Base-by-base conservation (phyloP, 2,888 invertebrate genomes). In the Pristionchus fissidentatus region DNA sequence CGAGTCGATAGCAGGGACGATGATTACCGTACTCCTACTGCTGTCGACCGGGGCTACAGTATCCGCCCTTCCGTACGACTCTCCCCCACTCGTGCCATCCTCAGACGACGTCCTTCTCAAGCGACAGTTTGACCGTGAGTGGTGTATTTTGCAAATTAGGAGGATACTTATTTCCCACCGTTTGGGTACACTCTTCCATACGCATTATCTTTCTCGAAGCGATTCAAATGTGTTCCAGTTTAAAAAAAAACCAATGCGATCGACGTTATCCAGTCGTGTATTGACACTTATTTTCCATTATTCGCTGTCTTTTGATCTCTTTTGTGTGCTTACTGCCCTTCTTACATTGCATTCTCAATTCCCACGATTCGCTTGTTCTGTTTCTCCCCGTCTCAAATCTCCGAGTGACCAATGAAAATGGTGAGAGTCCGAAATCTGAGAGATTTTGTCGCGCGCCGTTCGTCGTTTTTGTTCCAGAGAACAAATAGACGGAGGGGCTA, bases 241-340 rank as follows among this genome's bases (percentile, higher is more conserved):
- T n/a, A 41, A 38, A n/a, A 70, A 38, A 38, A 41, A n/a, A 41
- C 10, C 70, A 15, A 19, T 49, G 41, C 32, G 29, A 29, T 1
- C 60, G 29, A 15, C 5, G 10, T 81, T 29, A 73, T 84, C 83
- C 78, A 83, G 79, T 66, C 62, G 57, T 82, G 70, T 80, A 57
- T 57, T 81, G 41, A 22, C 83, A 83, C 66, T 70, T 73, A 83
- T 77, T 83, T 79, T 66, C 41, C 66, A 73, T 52, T n/a, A 49
- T 83, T 82, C 84, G 83, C 84, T n/a, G 70, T 52, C 43, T 70
- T 79, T 83, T 78, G 73, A 57, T 82, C 83, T 66, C 83, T 81
- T 84, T 73, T 78, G 15, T 26, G 29, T 82, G 79, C 83, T 85
- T 41, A 26, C 26, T 70, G 60, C 70, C 49, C 66, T 38, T 75